Percentiles rank a stretch among this genome's conserved stretches.
These are phyloP conservation scores for Cygnus atratus DNA, from an alignment of 2,113 vertebrate genomes.

Conservation along the genomic window DNA sequence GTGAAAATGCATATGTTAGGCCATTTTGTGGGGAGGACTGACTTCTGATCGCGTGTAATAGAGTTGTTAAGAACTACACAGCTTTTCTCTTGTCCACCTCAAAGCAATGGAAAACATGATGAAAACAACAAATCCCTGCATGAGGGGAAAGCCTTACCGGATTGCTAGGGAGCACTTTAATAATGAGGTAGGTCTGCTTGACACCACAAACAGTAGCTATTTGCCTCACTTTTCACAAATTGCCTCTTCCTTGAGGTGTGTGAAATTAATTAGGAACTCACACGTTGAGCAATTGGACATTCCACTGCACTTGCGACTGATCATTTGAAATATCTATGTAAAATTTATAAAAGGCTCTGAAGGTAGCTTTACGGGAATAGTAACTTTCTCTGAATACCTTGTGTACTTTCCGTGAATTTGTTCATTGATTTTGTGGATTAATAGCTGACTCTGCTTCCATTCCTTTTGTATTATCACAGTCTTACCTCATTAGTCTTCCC, in stretches of 20 bases:
- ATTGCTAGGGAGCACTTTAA: background rate
- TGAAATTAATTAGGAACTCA: background rate
- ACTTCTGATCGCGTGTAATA: background rate
- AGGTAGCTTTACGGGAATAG: background rate
- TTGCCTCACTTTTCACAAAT: background rate
- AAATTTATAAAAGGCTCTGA: background rate
- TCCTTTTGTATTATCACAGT: background rate
- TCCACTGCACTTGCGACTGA: background rate
- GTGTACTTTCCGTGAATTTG: background rate
- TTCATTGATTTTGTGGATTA: background rate
- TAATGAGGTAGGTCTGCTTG: background rate
- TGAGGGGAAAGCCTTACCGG: background rate
- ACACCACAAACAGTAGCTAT: background rate
- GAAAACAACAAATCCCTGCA: background rate
- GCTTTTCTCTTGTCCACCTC: background rate
- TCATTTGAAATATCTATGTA: background rate
- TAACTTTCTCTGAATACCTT: background rate
- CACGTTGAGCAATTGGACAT: background rate
- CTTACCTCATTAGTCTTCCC: accelerated
- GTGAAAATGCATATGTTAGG: background rate
- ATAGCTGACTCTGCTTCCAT: background rate
- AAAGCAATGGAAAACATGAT: background rate
- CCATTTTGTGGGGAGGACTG: background rate
- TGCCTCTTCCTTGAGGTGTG: background rate
- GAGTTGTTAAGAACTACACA: background rate